Conservation (phyloP, 2,888 invertebrate species). For the Spicauda simplicius region DNA sequence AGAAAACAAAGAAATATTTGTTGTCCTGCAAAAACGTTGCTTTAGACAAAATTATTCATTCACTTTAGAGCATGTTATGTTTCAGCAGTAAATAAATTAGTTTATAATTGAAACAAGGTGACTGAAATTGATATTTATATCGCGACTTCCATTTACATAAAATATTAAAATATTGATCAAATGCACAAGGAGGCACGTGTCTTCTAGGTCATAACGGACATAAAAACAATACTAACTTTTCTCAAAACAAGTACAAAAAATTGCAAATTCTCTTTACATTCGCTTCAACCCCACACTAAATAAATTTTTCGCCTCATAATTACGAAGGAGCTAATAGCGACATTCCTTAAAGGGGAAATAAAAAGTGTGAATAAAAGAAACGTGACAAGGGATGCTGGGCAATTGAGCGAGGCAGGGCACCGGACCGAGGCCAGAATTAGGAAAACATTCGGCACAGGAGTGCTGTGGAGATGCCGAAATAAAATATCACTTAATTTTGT, state of each 20-base stretch:
- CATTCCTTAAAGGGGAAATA: conserved; percentile 66
- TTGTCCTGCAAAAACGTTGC: no score
- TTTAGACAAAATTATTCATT: no score
- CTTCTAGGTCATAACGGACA: no score
- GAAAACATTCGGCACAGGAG: conserved; percentile 62
- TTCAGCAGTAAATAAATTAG: no score
- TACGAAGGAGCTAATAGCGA: conserved; percentile 61
- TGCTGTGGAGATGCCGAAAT: conserved; percentile 47
- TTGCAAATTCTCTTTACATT: conserved; percentile 14
- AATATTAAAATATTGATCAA: no score
- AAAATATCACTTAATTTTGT: neutral
- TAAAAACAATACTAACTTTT: neutral
- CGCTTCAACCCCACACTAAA: conserved; percentile 48
- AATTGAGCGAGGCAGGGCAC: conserved; percentile 77
- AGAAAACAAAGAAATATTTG: no score
- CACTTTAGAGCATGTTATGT: no score
- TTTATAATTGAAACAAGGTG: no score
- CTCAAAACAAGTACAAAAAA: conserved; percentile 1
- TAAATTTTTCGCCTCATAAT: conserved; percentile 66
- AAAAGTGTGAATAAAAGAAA: conserved; percentile 77
- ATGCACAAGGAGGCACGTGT: no score
- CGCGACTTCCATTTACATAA: no score
- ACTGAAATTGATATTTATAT: no score
- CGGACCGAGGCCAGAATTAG: conserved; percentile 69
- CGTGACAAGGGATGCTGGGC: conserved; percentile 74